Evolutionary conservation across 2,888 invertebrate genomes (phyloP).

Genomic region (Leptinotarsa haldemani): DNA sequence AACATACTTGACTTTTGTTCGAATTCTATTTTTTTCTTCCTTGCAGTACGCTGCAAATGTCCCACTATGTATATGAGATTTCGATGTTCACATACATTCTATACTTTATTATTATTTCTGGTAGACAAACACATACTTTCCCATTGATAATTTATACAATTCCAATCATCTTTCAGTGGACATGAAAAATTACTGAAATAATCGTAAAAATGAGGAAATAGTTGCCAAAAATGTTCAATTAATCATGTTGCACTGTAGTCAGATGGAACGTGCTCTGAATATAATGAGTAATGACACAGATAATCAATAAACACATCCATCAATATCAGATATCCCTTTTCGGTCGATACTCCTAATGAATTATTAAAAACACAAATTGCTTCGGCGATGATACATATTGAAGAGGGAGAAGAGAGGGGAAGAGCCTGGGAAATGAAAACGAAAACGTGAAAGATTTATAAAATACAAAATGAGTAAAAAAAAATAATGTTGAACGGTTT

Average conservation of each 20-base stretch:
- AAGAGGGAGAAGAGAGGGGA: no score
- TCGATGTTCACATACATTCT: no score
- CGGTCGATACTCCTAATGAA: constrained; percentile 19
- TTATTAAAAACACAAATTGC: constrained; percentile 16
- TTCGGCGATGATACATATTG: neutral
- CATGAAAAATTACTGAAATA: neutral
- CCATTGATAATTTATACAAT: neutral
- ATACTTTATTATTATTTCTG: no score
- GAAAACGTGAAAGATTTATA: no score
- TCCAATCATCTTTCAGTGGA: neutral
- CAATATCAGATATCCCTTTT: constrained; percentile 22
- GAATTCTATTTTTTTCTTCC: no score
- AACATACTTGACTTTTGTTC: no score
- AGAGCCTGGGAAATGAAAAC: no score
- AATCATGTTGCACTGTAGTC: constrained; percentile 30
- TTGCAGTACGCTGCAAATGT: no score
- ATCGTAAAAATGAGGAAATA: constrained; percentile 7
- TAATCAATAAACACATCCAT: constrained; percentile 35
- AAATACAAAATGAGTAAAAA: no score
- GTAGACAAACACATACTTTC: neutral
- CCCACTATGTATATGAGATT: no score
- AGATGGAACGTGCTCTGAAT: constrained; percentile 29
- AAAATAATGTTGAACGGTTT: no score
- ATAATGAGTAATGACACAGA: constrained; percentile 30
- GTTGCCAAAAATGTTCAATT: constrained; percentile 21